A percentile compares a stretch with the other conserved stretches of the same genome.
These are phyloP conservation scores for Aromia moschata DNA, from an alignment of 2,888 invertebrate species.

Conservation along the genomic window DNA sequence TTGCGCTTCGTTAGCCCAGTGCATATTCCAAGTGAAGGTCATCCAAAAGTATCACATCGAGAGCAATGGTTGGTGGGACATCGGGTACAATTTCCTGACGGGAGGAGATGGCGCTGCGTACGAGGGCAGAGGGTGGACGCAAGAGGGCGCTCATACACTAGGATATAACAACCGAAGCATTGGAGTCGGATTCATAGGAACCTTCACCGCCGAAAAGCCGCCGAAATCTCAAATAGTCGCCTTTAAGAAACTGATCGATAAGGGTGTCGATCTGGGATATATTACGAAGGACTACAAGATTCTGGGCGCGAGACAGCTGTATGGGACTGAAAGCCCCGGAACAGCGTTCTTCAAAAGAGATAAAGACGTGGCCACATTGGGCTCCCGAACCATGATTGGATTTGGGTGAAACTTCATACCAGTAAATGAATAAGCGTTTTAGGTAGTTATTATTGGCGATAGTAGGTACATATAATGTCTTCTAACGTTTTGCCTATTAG, in stretches of 20 bases:
- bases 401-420: background rate
- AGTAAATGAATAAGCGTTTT: background rate
- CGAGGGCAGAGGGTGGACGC: slow-evolving; percentile 68
- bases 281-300: slow-evolving; percentile 64
- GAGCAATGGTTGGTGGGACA: slow-evolving; percentile 65
- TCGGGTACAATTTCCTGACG: slow-evolving; percentile 67
- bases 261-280: slow-evolving; percentile 63
- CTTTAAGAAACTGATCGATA: slow-evolving; percentile 62
- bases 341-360: slow-evolving; percentile 62
- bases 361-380: slow-evolving; percentile 67
- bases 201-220: slow-evolving; percentile 64
- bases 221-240: slow-evolving; percentile 60
- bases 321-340: slow-evolving; percentile 66
- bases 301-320: slow-evolving; percentile 66
- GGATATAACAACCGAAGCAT: slow-evolving; percentile 63
- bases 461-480: background rate
- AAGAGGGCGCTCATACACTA: slow-evolving; percentile 66
- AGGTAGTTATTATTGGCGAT: background rate
- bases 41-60: slow-evolving; percentile 66
- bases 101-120: slow-evolving; percentile 69
- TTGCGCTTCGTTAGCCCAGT: slow-evolving; percentile 63
- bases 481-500: background rate
- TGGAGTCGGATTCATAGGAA: slow-evolving; percentile 67
- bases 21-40: slow-evolving; percentile 24
- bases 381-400: slow-evolving; percentile 5